Evolutionary conservation across 2,888 invertebrate genomes (phyloP).

Genomic region (Drosophila heteroneura): DNA sequence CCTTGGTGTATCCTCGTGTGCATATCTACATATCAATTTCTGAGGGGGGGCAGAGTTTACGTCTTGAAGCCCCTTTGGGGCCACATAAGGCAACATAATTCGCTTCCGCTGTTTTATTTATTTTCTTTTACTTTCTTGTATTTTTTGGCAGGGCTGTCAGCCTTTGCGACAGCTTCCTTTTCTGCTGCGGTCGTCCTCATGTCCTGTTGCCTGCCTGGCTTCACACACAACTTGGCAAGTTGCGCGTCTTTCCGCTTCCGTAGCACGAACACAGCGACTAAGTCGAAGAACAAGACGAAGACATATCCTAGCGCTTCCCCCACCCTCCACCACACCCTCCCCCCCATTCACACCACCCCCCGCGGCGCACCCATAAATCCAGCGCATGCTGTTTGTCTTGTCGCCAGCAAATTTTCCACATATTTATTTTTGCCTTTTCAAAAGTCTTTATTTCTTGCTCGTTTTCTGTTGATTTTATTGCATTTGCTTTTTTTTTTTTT

Average conservation of each 20-base stretch:
- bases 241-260: slow-evolving; percentile 76
- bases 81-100: slow-evolving; percentile 71
- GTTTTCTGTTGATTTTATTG: slow-evolving; percentile 64
- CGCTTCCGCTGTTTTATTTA: slow-evolving; percentile 57
- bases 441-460: slow-evolving; percentile 30
- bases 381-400: slow-evolving; percentile 63
- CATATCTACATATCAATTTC: slow-evolving; percentile 66
- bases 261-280: slow-evolving; percentile 35
- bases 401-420: slow-evolving; percentile 54
- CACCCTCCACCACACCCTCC: neutral
- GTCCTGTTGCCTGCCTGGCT: slow-evolving; percentile 12
- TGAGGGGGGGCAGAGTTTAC: slow-evolving; percentile 28
- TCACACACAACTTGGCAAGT: slow-evolving; percentile 47
- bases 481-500: slow-evolving; percentile 28
- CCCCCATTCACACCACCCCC: neutral
- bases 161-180: slow-evolving; percentile 70
- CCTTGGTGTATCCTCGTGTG: slow-evolving; percentile 21
- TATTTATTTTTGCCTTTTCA: slow-evolving; percentile 60
- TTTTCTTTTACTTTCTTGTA: neutral
- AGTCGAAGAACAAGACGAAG: neutral
- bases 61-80: slow-evolving; percentile 50
- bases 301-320: neutral
- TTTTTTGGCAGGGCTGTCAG: slow-evolving; percentile 60
- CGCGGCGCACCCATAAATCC: slow-evolving; percentile 62
- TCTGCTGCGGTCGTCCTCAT: slow-evolving; percentile 55